Percentiles rank a stretch among this genome's conserved stretches.
Conservation (phyloP, 2,888 invertebrate genomes). For the Mimachlamys varia region DNA sequence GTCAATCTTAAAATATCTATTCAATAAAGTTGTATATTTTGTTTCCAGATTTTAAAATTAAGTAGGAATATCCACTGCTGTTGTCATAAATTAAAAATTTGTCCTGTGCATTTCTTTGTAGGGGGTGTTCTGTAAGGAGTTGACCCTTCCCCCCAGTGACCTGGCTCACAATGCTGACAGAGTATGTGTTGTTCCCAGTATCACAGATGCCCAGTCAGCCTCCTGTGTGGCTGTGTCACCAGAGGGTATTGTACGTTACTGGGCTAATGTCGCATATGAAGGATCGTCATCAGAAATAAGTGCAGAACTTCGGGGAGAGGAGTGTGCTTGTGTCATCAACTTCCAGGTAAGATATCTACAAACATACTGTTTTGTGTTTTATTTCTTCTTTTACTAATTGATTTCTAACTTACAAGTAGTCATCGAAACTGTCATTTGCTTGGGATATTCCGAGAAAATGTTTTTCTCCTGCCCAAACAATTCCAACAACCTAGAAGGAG, state of each 20-base stretch:
- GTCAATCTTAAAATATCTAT: background rate
- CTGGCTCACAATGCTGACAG: slow-evolving; percentile 87
- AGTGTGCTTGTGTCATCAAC: slow-evolving; percentile 80
- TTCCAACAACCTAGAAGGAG: too few relatives aligned
- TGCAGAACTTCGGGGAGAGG: slow-evolving; percentile 89
- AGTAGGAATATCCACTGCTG: too few relatives aligned
- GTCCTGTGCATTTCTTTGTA: slow-evolving; percentile 36
- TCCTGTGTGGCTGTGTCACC: slow-evolving; percentile 92
- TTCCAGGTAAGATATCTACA: slow-evolving; percentile 67
- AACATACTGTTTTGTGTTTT: too few relatives aligned
- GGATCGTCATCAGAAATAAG: slow-evolving; percentile 92
- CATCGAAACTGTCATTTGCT: too few relatives aligned
- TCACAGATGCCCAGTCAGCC: slow-evolving; percentile 77
- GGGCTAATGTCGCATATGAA: slow-evolving; percentile 95
- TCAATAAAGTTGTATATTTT: background rate
- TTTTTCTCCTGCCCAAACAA: too few relatives aligned
- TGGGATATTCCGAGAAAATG: too few relatives aligned
- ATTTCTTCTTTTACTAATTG: too few relatives aligned
- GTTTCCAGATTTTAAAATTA: too few relatives aligned
- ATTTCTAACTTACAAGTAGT: too few relatives aligned
- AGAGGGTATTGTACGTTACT: slow-evolving; percentile 95
- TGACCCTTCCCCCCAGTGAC: slow-evolving; percentile 95
- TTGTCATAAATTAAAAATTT: too few relatives aligned
- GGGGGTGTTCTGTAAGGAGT: slow-evolving; percentile 89
- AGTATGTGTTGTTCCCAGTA: slow-evolving; percentile 90